These are phyloP conservation scores for Parapsyche elsis DNA, from an alignment of 1,140 invertebrate species.

Conservation along the genomic window DNA sequence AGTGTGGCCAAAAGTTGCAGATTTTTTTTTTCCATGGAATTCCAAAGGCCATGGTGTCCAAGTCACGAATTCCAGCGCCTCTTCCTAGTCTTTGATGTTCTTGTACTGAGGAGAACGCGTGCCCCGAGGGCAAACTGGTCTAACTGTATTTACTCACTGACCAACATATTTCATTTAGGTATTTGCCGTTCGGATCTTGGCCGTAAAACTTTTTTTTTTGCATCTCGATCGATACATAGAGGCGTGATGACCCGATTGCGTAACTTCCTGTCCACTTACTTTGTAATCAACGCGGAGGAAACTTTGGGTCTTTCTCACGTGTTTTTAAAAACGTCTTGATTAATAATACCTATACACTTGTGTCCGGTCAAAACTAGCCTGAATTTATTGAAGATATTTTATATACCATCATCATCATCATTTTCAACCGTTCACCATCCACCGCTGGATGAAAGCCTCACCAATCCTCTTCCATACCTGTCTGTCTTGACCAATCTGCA, in stretches of 20 bases:
- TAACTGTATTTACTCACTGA: conserved; percentile 47
- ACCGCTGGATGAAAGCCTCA: too few relatives aligned
- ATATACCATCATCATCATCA: too few relatives aligned
- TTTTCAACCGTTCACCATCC: too few relatives aligned
- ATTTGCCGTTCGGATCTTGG: not conserved
- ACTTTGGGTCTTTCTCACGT: too few relatives aligned
- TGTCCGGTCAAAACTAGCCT: too few relatives aligned
- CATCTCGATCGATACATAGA: not conserved
- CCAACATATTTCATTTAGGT: conserved; percentile 41
- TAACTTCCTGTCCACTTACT: not conserved
- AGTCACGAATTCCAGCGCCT: conserved; percentile 23
- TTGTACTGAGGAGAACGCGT: not conserved
- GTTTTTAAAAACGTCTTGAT: too few relatives aligned
- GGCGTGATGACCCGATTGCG: not conserved
- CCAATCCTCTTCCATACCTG: too few relatives aligned
- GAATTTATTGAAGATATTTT: too few relatives aligned
- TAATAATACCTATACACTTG: too few relatives aligned
- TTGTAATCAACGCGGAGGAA: too few relatives aligned
- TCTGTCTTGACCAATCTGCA: too few relatives aligned
- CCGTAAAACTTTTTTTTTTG: not conserved
- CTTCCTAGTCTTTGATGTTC: not conserved
- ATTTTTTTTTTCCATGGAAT: not conserved
- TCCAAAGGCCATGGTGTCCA: too few relatives aligned
- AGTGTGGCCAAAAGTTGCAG: not conserved
- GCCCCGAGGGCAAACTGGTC: conserved; percentile 26